Percentiles rank a stretch among this genome's conserved stretches.
These are phyloP conservation scores for Anoncus sp. DNA, from an alignment of 2,888 invertebrate species.

Conservation along the genomic window DNA sequence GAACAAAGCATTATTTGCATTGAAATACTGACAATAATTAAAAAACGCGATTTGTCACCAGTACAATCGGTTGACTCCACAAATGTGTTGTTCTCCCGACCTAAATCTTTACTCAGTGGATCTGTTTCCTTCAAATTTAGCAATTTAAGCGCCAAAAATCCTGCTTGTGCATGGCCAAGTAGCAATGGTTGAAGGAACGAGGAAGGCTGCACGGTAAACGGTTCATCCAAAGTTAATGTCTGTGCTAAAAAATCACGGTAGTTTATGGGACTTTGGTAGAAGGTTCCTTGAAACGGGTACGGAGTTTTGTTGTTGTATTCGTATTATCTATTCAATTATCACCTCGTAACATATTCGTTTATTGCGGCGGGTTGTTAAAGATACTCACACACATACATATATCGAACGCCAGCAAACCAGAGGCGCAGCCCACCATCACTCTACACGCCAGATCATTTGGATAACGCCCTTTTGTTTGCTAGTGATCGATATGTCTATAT, in stretches of 20 bases:
- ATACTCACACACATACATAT: slow-evolving; percentile 10
- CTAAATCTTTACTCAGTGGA: no score
- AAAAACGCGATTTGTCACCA: no score
- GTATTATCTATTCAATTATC: slow-evolving; percentile 82
- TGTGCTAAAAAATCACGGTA: neutral
- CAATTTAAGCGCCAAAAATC: no score
- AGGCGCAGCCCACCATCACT: neutral
- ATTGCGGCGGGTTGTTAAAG: slow-evolving; percentile 67
- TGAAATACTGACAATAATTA: no score
- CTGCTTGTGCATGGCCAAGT: no score
- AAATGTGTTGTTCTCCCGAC: no score
- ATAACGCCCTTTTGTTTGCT: neutral
- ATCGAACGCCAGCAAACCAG: neutral
- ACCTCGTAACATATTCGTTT: slow-evolving; percentile 76
- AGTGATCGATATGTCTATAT: neutral
- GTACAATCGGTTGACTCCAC: no score
- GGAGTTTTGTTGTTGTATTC: slow-evolving; percentile 4
- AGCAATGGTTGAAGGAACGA: no score
- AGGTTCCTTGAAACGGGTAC: neutral
- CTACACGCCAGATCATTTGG: neutral
- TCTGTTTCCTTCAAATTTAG: no score
- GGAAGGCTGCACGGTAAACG: neutral
- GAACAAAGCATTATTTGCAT: no score
- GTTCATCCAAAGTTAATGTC: slow-evolving; percentile 63
- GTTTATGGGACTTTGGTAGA: slow-evolving; percentile 4